Evolutionary conservation across 2,888 invertebrate genomes (phyloP).

Genomic region (Temnothorax unifasciatus): DNA sequence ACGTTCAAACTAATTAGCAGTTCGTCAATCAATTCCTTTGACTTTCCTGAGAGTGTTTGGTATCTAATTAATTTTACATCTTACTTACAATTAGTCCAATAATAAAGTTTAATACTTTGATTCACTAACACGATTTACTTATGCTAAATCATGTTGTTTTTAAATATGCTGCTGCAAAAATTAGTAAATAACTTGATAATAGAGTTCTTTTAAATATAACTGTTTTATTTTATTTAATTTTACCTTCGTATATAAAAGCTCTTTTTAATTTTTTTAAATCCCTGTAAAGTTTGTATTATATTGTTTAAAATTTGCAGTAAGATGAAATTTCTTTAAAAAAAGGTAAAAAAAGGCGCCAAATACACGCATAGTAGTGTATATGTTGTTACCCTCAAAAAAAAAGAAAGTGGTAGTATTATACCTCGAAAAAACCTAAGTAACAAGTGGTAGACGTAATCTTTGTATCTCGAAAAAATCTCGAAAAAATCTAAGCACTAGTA

Average conservation of each 20-base stretch:
- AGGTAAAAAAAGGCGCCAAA: no score
- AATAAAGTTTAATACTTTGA: conserved; percentile 18
- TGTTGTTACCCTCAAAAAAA: no score
- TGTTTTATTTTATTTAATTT: background rate
- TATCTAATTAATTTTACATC: conserved; percentile 47
- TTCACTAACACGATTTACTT: conserved; percentile 14
- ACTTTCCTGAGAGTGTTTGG: conserved; percentile 10
- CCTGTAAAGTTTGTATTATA: background rate
- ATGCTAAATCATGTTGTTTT: background rate
- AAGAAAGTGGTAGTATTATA: no score
- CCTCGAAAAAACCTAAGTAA: no score
- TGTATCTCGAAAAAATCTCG: no score
- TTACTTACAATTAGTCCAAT: background rate
- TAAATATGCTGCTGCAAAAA: background rate
- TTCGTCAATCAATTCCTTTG: conserved; percentile 45
- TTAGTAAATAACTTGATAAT: background rate
- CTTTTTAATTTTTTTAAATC: background rate
- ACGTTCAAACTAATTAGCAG: conserved; percentile 43
- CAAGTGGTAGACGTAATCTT: no score
- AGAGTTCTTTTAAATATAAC: background rate
- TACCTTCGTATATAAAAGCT: background rate
- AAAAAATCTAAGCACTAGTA: no score
- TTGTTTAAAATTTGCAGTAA: background rate
- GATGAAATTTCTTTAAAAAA: no score
- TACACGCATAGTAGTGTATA: no score